Evolutionary conservation across 2,797 vertebrate species (phyloP).

Genomic region (Pangasius djambal): DNA sequence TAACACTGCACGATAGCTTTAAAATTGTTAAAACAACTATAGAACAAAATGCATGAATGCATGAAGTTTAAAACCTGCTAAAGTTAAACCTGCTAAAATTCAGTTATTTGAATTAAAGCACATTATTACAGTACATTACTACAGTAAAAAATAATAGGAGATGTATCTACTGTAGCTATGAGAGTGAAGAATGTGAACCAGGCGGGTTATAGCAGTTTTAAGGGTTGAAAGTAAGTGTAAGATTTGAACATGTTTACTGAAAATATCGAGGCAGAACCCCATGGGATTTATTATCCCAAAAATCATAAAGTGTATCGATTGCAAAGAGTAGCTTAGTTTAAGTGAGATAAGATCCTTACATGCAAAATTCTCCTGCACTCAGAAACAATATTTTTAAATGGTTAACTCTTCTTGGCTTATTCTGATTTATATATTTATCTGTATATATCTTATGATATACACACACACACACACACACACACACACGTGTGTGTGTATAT

Average conservation of each 20-base stretch:
- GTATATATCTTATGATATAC: too few relatives aligned
- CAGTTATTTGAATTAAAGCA: background rate
- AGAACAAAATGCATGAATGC: background rate
- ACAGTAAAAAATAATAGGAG: background rate
- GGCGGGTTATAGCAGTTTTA: background rate
- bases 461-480: too few relatives aligned
- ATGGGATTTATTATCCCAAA: background rate
- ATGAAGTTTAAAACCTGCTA: background rate
- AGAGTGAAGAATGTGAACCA: background rate
- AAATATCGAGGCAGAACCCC: background rate
- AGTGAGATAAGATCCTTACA: background rate
- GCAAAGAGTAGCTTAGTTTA: background rate
- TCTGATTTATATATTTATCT: background rate
- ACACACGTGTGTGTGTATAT: too few relatives aligned
- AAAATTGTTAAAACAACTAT: background rate
- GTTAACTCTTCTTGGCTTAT: background rate
- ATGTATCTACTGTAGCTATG: background rate
- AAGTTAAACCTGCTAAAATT: background rate
- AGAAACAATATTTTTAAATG: too few relatives aligned
- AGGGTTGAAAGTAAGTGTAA: background rate
- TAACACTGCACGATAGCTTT: background rate
- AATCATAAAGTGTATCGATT: background rate
- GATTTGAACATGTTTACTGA: background rate
- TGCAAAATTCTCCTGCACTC: too few relatives aligned
- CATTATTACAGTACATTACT: background rate